These are phyloP conservation scores for Physella acuta DNA, from an alignment of 1,140 invertebrate species.

Conservation along the genomic window DNA sequence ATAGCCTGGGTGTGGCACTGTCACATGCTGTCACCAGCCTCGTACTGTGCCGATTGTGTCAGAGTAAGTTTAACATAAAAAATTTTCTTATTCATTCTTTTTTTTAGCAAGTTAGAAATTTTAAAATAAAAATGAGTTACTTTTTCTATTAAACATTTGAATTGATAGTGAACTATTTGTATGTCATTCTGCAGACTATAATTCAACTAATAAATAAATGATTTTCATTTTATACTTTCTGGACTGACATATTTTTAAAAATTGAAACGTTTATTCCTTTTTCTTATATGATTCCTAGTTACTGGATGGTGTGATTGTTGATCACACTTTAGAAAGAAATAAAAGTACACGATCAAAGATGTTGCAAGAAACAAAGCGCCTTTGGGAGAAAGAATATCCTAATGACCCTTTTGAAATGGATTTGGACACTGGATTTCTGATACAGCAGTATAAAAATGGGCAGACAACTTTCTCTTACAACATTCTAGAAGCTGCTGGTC, in stretches of 20 bases:
- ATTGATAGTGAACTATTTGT: background rate
- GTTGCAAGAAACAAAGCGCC: slow-evolving; percentile 34
- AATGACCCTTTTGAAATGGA: slow-evolving; percentile 44
- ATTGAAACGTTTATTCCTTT: background rate
- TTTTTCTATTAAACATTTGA: background rate
- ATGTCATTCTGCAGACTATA: no score
- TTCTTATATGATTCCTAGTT: slow-evolving; percentile 11
- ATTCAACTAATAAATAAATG: background rate
- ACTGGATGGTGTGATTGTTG: slow-evolving; percentile 54
- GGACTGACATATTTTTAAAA: background rate
- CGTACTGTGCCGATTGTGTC: slow-evolving; percentile 60
- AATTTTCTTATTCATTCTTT: background rate
- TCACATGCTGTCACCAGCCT: slow-evolving; percentile 60
- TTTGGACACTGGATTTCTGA: slow-evolving; percentile 17
- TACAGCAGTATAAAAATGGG: slow-evolving; percentile 4
- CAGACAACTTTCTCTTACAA: slow-evolving; percentile 53
- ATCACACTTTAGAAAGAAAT: slow-evolving; percentile 55
- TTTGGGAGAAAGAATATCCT: slow-evolving; percentile 40
- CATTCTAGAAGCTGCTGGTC: slow-evolving; percentile 52
- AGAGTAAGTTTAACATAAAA: no score
- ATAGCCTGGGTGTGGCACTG: slow-evolving; percentile 65
- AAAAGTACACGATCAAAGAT: slow-evolving; percentile 37
- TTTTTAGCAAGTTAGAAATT: background rate
- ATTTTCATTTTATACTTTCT: background rate
- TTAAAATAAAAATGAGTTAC: background rate